These are phyloP conservation scores for Sarcophaga rosellei DNA, from an alignment of 2,888 invertebrate genomes.

Conservation along the genomic window DNA sequence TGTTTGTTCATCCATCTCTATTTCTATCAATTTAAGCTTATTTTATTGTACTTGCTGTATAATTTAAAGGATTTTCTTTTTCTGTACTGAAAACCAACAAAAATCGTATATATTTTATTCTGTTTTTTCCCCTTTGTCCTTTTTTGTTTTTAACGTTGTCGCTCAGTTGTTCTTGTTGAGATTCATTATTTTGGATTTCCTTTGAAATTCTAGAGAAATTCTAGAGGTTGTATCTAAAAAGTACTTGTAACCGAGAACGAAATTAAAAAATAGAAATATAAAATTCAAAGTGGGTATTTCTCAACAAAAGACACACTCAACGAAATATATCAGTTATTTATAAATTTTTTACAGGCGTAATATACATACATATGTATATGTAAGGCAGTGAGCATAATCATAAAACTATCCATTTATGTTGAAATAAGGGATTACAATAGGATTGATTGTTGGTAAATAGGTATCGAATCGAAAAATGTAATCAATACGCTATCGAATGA, in stretches of 20 bases:
- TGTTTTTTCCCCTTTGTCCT: conserved; percentile 18
- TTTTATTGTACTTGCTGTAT: conserved; percentile 42
- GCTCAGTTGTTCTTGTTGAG: conserved; percentile 39
- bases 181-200: conserved; percentile 62
- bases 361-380: too few relatives aligned
- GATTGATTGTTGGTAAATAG: too few relatives aligned
- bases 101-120: conserved; percentile 43
- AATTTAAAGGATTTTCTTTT: conserved; percentile 47
- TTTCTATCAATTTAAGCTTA: conserved; percentile 60
- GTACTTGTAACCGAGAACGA: conserved; percentile 13
- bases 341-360: not conserved
- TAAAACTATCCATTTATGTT: too few relatives aligned
- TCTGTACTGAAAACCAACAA: conserved; percentile 32
- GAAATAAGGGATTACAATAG: too few relatives aligned
- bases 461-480: too few relatives aligned
- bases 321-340: not conserved
- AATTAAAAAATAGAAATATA: not conserved
- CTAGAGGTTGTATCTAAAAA: conserved; percentile 40
- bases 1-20: conserved; percentile 26
- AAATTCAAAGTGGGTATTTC: conserved; percentile 35
- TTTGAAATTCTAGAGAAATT: conserved; percentile 54
- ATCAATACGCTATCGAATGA: too few relatives aligned
- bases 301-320: conserved; percentile 1
- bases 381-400: too few relatives aligned
- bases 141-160: not conserved